A percentile compares a stretch with the other conserved stretches of the same genome.
Conservation (phyloP, 92 coral and sea anemone genomes). For the Phymanthus crucifer region DNA sequence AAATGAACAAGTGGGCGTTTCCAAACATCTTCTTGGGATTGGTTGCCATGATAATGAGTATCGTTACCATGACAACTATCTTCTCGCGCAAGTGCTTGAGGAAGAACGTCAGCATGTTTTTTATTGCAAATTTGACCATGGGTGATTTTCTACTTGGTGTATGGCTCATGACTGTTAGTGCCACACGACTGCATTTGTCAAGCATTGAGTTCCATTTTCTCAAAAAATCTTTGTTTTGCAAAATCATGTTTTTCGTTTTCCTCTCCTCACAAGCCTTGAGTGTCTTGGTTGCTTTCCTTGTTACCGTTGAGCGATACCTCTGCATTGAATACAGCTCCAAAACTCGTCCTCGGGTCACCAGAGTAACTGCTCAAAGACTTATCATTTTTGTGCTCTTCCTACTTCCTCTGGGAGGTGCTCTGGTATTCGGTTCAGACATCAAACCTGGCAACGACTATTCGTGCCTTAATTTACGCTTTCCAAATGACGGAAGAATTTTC, state of each 20-base stretch:
- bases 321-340: constrained; percentile 6
- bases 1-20: not conserved
- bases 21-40: not conserved
- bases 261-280: not conserved
- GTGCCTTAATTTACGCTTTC: not conserved
- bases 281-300: not conserved
- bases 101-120: not conserved
- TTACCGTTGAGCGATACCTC: constrained; percentile 32
- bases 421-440: not conserved
- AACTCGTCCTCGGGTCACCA: constrained; percentile 15
- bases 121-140: not conserved
- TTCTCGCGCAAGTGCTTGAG: not conserved
- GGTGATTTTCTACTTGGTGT: not conserved
- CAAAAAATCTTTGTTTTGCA: not conserved
- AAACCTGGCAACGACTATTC: not conserved
- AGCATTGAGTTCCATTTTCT: not conserved
- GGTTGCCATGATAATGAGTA: not conserved
- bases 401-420: not conserved
- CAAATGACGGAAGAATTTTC: not conserved
- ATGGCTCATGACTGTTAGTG: not conserved
- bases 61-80: not conserved
- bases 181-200: not conserved
- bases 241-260: not conserved
- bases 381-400: not conserved
- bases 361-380: not conserved